phyloP scores from a whole-genome alignment of 2,797 vertebrate species.

The Podargus strigoides region DNA sequence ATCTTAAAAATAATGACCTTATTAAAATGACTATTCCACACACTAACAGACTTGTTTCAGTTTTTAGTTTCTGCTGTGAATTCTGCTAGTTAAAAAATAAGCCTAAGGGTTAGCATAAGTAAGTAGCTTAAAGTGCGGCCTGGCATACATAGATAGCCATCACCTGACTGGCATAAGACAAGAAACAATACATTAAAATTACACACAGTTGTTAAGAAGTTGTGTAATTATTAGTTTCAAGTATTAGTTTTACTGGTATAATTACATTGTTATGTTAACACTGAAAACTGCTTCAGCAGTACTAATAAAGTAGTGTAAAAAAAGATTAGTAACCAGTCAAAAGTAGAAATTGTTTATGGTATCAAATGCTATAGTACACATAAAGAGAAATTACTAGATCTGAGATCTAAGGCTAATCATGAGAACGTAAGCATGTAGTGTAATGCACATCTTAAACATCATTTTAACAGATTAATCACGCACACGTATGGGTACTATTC shows the following conservation, averaged over 20 bases:
- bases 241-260: not conserved
- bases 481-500: not conserved
- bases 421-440: not conserved
- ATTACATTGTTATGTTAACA: not conserved
- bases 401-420: not conserved
- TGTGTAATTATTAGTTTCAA: not conserved
- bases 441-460: not conserved
- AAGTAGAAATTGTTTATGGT: not conserved
- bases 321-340: not conserved
- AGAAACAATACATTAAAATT: not conserved
- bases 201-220: not conserved
- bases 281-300: not conserved
- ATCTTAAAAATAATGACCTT: not conserved
- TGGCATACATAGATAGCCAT: not conserved
- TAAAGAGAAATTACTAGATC: not conserved
- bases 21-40: not conserved
- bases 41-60: not conserved
- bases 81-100: not conserved
- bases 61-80: not conserved
- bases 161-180: not conserved
- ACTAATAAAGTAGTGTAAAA: not conserved
- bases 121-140: not conserved
- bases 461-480: not conserved
- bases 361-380: fast-evolving
- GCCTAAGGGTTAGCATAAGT: not conserved